Evolutionary conservation across 2,888 invertebrate species (phyloP).

Genomic region (Phorcus lineatus): DNA sequence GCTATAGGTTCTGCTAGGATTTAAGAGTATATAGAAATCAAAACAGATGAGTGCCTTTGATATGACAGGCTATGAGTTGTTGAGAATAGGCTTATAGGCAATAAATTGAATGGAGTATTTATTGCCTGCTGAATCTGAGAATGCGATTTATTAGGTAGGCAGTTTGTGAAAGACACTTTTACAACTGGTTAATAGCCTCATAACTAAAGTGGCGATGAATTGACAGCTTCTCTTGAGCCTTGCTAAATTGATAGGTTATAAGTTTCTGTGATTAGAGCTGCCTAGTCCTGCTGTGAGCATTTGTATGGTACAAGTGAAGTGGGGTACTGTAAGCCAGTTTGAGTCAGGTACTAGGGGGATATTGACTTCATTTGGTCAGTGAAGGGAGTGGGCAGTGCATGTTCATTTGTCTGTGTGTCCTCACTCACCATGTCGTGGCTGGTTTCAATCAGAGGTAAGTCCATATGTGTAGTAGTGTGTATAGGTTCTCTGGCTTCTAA

Average conservation of each 20-base stretch:
- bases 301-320: neutral
- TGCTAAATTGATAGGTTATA: neutral
- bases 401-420: neutral
- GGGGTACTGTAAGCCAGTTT: neutral
- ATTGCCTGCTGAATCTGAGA: neutral
- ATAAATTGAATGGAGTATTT: constrained; percentile 3
- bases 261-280: neutral
- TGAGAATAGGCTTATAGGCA: neutral
- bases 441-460: neutral
- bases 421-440: neutral
- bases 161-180: neutral
- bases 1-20: neutral
- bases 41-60: neutral
- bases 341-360: neutral
- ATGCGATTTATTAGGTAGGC: neutral
- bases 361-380: too few relatives aligned
- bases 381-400: too few relatives aligned
- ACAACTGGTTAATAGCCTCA: neutral
- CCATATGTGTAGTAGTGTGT: neutral
- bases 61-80: constrained; percentile 8
- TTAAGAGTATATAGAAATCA: neutral
- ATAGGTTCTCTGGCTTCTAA: too few relatives aligned
- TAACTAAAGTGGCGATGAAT: neutral
- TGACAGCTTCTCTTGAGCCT: neutral
- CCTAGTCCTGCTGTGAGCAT: neutral